These are phyloP conservation scores for Columba janthina DNA, from an alignment of 2,113 vertebrate genomes.

Conservation along the genomic window DNA sequence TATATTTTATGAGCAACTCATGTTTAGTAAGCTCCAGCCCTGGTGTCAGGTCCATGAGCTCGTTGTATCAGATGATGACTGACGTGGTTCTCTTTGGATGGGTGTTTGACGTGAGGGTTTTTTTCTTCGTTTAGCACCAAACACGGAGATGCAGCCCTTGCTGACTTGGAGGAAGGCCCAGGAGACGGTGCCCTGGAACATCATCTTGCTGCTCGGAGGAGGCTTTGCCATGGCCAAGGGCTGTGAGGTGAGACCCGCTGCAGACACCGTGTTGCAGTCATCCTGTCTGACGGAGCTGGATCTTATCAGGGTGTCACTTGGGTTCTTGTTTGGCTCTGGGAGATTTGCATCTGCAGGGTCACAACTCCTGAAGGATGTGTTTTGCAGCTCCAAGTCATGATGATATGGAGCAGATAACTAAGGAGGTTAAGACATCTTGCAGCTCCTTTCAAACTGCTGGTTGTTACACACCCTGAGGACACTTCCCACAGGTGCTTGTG, in stretches of 20 bases:
- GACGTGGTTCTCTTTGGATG: neutral
- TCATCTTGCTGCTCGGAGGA: constrained; percentile 92
- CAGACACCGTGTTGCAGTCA: neutral
- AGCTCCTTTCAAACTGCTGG: neutral
- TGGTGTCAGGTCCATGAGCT: neutral
- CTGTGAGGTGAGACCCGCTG: constrained; percentile 84
- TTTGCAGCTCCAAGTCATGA: neutral
- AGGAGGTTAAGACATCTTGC: neutral
- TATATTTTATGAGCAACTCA: neutral
- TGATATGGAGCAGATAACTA: neutral
- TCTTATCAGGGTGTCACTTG: neutral
- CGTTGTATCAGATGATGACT: neutral
- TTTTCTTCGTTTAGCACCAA: constrained; percentile 78
- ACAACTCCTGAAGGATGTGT: neutral
- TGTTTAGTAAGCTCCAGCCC: neutral
- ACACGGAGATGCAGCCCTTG: constrained; percentile 84
- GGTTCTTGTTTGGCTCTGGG: neutral
- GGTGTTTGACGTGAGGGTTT: neutral
- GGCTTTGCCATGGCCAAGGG: constrained; percentile 98
- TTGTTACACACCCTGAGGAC: neutral
- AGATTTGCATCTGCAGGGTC: neutral
- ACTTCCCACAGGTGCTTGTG: neutral
- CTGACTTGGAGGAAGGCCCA: constrained; percentile 93
- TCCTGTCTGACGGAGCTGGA: neutral
- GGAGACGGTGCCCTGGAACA: constrained; percentile 93